These are phyloP conservation scores for Peromyscus maniculatus DNA, from an alignment of 2,113 vertebrate genomes.

Conservation along the genomic window DNA sequence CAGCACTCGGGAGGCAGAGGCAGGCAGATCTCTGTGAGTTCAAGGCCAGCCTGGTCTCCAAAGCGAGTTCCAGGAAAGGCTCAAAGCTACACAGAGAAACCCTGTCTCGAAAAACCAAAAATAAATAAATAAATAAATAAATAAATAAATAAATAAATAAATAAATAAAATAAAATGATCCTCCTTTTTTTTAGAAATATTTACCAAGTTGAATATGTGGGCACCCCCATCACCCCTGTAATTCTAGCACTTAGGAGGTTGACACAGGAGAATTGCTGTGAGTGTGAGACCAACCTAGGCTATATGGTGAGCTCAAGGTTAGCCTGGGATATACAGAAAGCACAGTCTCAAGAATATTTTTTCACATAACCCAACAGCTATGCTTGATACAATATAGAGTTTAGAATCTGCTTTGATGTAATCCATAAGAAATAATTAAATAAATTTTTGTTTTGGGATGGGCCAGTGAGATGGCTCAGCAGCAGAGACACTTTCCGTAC, in stretches of 20 bases:
- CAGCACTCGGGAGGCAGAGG: no score
- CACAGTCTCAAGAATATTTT: background rate
- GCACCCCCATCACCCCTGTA: background rate
- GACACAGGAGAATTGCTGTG: background rate
- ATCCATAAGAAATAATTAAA: background rate
- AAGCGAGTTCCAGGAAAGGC: no score
- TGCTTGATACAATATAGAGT: background rate
- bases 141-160: background rate
- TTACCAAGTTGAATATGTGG: background rate
- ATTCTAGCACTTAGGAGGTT: background rate
- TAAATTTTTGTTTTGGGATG: background rate
- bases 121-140: no score
- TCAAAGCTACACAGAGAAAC: no score
- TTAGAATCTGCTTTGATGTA: conserved; percentile 29
- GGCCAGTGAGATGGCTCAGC: background rate
- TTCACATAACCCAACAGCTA: background rate
- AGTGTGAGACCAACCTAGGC: background rate
- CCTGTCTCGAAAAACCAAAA: no score
- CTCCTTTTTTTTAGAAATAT: background rate
- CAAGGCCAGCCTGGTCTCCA: no score
- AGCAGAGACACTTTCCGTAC: background rate
- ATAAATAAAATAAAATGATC: no score
- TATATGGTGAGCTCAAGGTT: background rate
- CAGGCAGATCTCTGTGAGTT: no score
- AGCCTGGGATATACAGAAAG: background rate